A percentile compares a stretch with the other conserved stretches of the same genome.
These are phyloP conservation scores for Calameuta idolon DNA, from an alignment of 2,888 invertebrate species.

Conservation along the genomic window DNA sequence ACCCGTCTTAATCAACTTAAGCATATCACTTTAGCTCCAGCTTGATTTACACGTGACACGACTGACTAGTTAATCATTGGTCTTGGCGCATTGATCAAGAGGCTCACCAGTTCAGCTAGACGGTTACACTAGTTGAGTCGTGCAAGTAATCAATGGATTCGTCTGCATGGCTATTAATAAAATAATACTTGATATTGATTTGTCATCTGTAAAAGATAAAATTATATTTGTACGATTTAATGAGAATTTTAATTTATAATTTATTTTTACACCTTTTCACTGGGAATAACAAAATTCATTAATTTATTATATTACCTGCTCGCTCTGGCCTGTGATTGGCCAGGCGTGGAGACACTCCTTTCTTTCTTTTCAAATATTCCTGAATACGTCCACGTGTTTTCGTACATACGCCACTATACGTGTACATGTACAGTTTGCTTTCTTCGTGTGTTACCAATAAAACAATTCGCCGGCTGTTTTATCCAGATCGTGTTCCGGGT, in stretches of 20 bases:
- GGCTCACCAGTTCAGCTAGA: background rate
- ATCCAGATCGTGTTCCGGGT: background rate
- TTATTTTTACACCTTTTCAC: background rate
- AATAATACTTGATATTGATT: background rate
- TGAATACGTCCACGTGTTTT: background rate
- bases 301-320: background rate
- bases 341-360: constrained; percentile 6
- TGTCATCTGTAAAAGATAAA: background rate
- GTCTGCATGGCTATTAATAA: background rate
- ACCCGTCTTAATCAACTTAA: background rate
- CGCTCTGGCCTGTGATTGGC: background rate
- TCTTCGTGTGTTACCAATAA: background rate
- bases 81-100: background rate
- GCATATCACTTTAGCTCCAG: background rate
- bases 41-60: background rate
- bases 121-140: background rate
- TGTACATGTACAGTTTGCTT: background rate
- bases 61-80: background rate
- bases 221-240: background rate
- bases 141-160: background rate
- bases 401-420: background rate
- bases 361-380: background rate
- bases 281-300: background rate
- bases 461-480: background rate
- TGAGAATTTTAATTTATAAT: no score